Percentiles rank a stretch among this genome's conserved stretches.
Conservation (phyloP, 2,888 invertebrate species). For the Aspidiotus destructor region DNA sequence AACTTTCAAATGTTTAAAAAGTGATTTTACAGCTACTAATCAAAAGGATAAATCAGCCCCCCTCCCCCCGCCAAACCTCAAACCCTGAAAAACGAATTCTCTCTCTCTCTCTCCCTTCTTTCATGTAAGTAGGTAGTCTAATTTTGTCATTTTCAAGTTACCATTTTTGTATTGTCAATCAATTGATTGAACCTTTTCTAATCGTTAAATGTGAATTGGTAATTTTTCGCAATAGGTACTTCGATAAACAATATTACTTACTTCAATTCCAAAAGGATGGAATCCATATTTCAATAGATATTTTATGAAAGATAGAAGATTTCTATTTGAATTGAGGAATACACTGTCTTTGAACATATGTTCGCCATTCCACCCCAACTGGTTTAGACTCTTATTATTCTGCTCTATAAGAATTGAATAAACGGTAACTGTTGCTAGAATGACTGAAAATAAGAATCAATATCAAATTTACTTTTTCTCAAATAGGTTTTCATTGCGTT, state of each 20-base stretch:
- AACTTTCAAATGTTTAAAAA: too few relatives aligned
- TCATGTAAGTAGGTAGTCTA: background rate
- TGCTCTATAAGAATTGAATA: conserved; percentile 63
- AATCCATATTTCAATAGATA: conserved; percentile 90
- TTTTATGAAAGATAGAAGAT: conserved; percentile 65
- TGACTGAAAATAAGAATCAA: conserved; percentile 41
- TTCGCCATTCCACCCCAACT: conserved; percentile 48
- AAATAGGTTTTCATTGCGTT: background rate
- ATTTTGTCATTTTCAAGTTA: too few relatives aligned
- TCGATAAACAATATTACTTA: conserved; percentile 40
- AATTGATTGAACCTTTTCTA: background rate
- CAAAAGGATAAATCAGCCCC: too few relatives aligned
- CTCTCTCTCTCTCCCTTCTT: too few relatives aligned
- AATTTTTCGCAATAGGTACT: too few relatives aligned
- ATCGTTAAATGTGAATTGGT: too few relatives aligned
- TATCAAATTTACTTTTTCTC: too few relatives aligned
- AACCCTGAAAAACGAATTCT: too few relatives aligned
- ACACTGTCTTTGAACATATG: conserved; percentile 72
- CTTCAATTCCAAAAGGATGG: conserved; percentile 94
- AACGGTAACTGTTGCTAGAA: conserved; percentile 73
- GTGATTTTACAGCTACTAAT: too few relatives aligned
- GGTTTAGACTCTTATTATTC: conserved; percentile 44
- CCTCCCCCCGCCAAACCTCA: too few relatives aligned
- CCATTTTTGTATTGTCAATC: too few relatives aligned
- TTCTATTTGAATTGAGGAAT: conserved; percentile 74